These are phyloP conservation scores for Tolypeutes matacus DNA, from an alignment of 2,797 vertebrate species.

Conservation along the genomic window DNA sequence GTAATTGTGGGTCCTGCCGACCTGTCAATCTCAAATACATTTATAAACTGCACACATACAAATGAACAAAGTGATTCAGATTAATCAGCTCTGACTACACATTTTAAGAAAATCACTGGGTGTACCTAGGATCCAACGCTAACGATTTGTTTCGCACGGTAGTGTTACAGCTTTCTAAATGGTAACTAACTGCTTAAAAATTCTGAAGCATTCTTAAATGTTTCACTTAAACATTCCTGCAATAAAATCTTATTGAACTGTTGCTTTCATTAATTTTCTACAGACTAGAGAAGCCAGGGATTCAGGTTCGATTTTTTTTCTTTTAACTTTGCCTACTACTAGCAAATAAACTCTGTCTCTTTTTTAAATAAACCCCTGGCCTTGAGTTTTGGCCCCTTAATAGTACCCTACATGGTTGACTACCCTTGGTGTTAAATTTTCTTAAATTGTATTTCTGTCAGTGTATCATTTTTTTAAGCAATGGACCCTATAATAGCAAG, in stretches of 20 bases:
- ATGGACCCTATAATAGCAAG: constrained; percentile 90
- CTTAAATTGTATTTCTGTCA: constrained; percentile 92
- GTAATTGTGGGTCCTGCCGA: constrained; percentile 63
- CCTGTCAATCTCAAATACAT: constrained; percentile 72
- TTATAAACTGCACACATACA: constrained; percentile 77
- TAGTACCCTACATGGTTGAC: constrained; percentile 89
- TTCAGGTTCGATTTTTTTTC: constrained; percentile 73
- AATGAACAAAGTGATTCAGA: constrained; percentile 79
- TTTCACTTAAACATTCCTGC: constrained; percentile 87
- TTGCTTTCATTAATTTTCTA: constrained; percentile 88
- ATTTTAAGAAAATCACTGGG: constrained; percentile 82
- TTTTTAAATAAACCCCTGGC: constrained; percentile 88
- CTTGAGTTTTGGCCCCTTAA: constrained; percentile 90
- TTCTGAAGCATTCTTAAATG: constrained; percentile 83
- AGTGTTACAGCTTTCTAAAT: constrained; percentile 74
- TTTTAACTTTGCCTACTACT: constrained; percentile 84
- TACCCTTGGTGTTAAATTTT: constrained; percentile 91
- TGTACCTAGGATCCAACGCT: constrained; percentile 81
- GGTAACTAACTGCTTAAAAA: constrained; percentile 86
- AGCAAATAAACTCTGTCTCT: constrained; percentile 85
- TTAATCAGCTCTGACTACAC: constrained; percentile 81
- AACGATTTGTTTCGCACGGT: constrained; percentile 81
- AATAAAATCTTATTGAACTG: constrained; percentile 87
- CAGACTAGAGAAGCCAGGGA: constrained; percentile 81
- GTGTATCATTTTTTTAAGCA: constrained; percentile 91